Percentiles rank a stretch among this genome's conserved stretches.
phyloP scores from a whole-genome alignment of 2,797 vertebrate genomes.

The Sebastes flavidus region DNA sequence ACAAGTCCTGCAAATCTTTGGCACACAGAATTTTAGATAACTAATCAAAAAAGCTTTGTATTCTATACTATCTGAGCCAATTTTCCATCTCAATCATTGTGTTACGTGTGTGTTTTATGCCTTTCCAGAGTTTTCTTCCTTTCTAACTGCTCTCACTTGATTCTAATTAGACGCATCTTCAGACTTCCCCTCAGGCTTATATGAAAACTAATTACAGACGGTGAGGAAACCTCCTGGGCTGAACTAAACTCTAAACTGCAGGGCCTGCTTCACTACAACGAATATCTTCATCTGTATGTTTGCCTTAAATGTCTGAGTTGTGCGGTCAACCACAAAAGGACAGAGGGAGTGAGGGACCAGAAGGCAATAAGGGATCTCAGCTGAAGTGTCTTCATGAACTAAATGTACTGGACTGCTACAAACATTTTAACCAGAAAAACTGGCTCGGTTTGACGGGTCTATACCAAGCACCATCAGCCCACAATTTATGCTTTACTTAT shows the following conservation, averaged over 20 bases:
- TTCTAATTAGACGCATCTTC: conserved; percentile 50
- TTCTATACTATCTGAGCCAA: neutral
- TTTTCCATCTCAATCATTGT: neutral
- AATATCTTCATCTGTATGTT: neutral
- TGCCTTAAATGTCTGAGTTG: conserved; percentile 10
- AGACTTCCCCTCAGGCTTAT: conserved; percentile 27
- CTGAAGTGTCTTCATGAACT: neutral
- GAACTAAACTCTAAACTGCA: conserved; percentile 1
- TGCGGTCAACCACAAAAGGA: neutral
- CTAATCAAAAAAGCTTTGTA: neutral
- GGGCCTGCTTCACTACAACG: neutral
- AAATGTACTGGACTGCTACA: neutral
- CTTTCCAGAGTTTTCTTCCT: neutral
- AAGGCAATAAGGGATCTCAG: neutral
- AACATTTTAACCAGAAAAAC: neutral
- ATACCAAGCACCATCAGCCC: neutral
- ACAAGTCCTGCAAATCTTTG: neutral
- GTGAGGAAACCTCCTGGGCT: neutral
- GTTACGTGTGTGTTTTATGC: neutral
- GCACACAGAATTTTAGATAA: neutral
- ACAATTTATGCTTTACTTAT: neutral
- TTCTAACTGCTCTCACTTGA: conserved; percentile 47
- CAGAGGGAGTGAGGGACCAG: neutral
- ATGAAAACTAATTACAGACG: conserved; percentile 48
- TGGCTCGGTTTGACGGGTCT: neutral